These are phyloP conservation scores for Spisula solida DNA, from an alignment of 2,888 invertebrate species.

Conservation along the genomic window DNA sequence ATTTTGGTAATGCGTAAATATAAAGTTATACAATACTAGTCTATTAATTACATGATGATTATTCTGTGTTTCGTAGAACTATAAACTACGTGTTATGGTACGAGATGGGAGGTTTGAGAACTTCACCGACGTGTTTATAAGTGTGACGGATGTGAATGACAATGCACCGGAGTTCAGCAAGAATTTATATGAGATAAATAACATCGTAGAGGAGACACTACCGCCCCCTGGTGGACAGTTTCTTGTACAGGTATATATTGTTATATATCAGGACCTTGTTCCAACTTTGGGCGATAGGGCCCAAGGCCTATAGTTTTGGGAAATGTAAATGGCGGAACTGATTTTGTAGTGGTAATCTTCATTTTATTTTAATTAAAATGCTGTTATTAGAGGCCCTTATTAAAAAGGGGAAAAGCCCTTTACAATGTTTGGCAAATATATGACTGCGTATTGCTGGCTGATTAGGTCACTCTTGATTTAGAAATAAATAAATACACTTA, in stretches of 20 bases:
- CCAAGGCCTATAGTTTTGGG: neutral
- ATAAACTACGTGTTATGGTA: slow-evolving; percentile 83
- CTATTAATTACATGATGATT: neutral
- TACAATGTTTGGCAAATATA: no score
- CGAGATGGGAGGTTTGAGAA: slow-evolving; percentile 96
- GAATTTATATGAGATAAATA: slow-evolving; percentile 75
- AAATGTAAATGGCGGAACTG: neutral
- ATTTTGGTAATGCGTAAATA: no score
- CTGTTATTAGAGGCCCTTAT: no score
- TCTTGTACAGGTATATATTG: slow-evolving; percentile 72
- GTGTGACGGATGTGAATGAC: slow-evolving; percentile 96
- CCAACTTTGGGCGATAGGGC: neutral
- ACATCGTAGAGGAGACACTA: slow-evolving; percentile 79
- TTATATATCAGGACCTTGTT: neutral
- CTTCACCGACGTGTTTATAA: slow-evolving; percentile 84
- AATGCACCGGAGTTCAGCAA: slow-evolving; percentile 98
- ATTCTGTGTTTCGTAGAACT: no score
- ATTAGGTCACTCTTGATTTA: no score
- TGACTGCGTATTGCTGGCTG: no score
- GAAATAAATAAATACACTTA: no score
- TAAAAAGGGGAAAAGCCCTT: no score
- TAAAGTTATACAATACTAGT: neutral
- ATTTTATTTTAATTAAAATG: no score
- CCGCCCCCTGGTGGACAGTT: slow-evolving; percentile 72
- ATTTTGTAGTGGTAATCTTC: no score